Evolutionary conservation across 2,113 vertebrate species (phyloP).

Genomic region (Halichoeres trimaculatus): DNA sequence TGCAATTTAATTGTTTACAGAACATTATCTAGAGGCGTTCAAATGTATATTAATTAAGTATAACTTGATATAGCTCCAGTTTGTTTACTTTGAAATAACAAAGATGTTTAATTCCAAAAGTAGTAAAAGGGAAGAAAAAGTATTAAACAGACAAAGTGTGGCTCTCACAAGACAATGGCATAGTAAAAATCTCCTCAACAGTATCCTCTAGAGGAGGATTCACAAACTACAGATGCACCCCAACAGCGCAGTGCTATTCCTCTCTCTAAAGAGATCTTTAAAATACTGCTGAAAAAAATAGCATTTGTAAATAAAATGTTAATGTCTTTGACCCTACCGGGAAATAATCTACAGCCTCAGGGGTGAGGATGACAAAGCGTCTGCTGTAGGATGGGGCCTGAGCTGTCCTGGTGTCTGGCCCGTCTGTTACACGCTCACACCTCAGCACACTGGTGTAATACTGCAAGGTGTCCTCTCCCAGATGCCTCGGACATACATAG

Average conservation of each 20-base stretch:
- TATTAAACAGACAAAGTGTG: conserved; percentile 14
- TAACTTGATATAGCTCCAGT: conserved; percentile 36
- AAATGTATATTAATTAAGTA: conserved; percentile 53
- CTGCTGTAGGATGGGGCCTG: conserved; percentile 77
- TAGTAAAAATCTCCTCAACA: conserved; percentile 55
- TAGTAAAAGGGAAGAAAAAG: conserved; percentile 40
- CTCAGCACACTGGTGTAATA: conserved; percentile 90
- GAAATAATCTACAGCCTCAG: conserved; percentile 90
- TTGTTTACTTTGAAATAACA: conserved; percentile 50
- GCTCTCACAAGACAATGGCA: conserved; percentile 16
- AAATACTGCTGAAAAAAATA: not conserved
- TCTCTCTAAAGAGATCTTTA: not conserved
- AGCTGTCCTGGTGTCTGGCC: conserved; percentile 74
- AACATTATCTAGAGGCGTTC: conserved; percentile 69
- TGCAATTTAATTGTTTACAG: conserved; percentile 83
- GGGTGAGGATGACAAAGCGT: conserved; percentile 91
- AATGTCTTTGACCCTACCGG: conserved; percentile 78
- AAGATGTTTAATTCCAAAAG: conserved; percentile 49
- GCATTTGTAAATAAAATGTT: conserved; percentile 10
- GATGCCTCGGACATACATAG: conserved; percentile 87
- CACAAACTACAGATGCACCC: conserved; percentile 50
- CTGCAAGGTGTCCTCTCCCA: conserved; percentile 86
- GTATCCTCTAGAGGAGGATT: conserved; percentile 75
- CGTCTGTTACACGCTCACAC: conserved; percentile 83
- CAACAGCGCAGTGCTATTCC: not conserved